A percentile compares a stretch with the other conserved stretches of the same genome.
Evolutionary conservation across 2,888 invertebrate species (phyloP).

Genomic region (Clostera curtula): DNA sequence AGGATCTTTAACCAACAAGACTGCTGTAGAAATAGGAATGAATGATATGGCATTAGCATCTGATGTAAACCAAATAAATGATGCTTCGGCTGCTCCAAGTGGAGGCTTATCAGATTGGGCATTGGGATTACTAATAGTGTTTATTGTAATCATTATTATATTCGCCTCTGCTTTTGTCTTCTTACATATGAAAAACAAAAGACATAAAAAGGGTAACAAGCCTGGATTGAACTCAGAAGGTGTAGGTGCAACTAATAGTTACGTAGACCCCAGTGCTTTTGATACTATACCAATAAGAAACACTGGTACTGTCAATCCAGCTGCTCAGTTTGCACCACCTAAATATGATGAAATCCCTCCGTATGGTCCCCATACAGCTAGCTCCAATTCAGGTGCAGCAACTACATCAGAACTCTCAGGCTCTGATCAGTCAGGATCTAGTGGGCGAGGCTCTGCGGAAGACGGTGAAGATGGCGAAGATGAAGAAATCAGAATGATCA

Average conservation of each 20-base stretch:
- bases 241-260: conserved; percentile 86
- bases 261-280: conserved; percentile 91
- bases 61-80: conserved; percentile 47
- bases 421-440: conserved; percentile 96
- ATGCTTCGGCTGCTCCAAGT: conserved; percentile 77
- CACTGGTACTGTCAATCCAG: conserved; percentile 67
- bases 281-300: conserved; percentile 91
- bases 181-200: conserved; percentile 86
- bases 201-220: conserved; percentile 86
- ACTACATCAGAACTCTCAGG: conserved; percentile 94
- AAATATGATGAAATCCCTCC: conserved; percentile 94
- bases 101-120: conserved; percentile 90
- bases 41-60: conserved; percentile 78
- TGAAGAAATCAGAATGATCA: conserved; percentile 98
- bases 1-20: conserved; percentile 89
- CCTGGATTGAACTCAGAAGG: conserved; percentile 84
- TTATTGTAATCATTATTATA: conserved; percentile 87
- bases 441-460: conserved; percentile 96
- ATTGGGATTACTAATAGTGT: conserved; percentile 87
- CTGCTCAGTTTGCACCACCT: conserved; percentile 88
- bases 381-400: conserved; percentile 85
- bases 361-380: conserved; percentile 85
- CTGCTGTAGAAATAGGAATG: conserved; percentile 87
- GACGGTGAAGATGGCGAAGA: conserved; percentile 95
- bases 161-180: conserved; percentile 90